Conservation (phyloP, 2,113 vertebrate species). For the Sylvietta virens region DNA sequence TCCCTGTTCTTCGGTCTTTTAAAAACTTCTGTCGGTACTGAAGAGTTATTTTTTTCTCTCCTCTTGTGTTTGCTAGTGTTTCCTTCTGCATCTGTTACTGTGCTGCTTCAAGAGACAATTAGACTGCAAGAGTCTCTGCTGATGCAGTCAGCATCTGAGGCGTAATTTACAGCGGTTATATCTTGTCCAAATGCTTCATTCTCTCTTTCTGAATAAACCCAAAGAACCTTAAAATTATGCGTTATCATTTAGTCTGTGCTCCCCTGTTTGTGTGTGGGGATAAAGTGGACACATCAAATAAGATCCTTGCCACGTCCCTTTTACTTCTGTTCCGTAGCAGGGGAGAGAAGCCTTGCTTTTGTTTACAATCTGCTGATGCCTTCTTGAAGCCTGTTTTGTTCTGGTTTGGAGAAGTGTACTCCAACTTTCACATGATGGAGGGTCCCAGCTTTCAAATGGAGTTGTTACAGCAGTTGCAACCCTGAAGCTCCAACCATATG, state of each 20-base stretch:
- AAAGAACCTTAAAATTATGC: neutral
- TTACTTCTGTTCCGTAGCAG: neutral
- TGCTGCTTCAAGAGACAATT: neutral
- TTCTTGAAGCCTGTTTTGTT: neutral
- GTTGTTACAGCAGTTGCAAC: neutral
- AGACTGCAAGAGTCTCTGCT: neutral
- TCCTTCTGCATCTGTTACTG: neutral
- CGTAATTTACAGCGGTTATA: neutral
- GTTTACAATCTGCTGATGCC: neutral
- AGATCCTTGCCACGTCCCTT: neutral
- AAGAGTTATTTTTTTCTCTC: neutral
- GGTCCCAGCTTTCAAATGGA: neutral
- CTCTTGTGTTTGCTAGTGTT: neutral
- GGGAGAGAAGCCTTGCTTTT: neutral
- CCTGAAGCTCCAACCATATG: neutral
- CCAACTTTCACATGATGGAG: accelerated
- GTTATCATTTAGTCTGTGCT: neutral
- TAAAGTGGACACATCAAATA: neutral
- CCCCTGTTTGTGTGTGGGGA: neutral
- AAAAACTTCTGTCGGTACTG: neutral
- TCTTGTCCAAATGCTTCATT: neutral
- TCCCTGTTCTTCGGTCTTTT: neutral
- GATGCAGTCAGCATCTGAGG: neutral
- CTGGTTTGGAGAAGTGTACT: neutral
- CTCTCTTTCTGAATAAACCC: neutral